Evolutionary conservation across 2,113 vertebrate genomes (phyloP).

Genomic region (Anoura caudifer): DNA sequence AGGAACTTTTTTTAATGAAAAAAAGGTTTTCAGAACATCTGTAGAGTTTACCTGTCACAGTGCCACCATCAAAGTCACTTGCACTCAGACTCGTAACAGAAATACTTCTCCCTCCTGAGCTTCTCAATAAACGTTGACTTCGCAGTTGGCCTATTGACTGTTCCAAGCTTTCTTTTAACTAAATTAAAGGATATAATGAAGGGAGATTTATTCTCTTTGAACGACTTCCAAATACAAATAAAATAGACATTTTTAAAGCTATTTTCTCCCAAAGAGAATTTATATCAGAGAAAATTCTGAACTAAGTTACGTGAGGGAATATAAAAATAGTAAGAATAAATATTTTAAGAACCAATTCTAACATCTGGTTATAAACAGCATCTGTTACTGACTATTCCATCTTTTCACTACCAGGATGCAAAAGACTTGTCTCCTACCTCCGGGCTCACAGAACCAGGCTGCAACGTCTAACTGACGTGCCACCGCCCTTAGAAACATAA

Average conservation of each 20-base stretch:
- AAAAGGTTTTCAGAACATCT: not conserved
- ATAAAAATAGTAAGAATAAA: constrained; percentile 10
- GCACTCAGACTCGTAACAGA: constrained; percentile 90
- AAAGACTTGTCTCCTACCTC: not conserved
- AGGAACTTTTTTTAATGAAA: not conserved
- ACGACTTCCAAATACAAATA: constrained; percentile 19
- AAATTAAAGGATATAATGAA: constrained; percentile 66
- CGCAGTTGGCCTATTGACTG: constrained; percentile 91
- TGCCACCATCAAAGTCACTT: constrained; percentile 88
- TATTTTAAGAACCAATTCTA: constrained; percentile 7
- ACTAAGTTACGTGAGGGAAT: not conserved
- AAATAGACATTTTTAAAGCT: not conserved
- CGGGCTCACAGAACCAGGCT: not conserved
- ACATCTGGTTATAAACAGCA: not conserved
- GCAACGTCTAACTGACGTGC: not conserved
- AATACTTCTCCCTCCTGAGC: constrained; percentile 80
- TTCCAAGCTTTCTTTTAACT: constrained; percentile 93
- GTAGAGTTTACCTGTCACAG: constrained; percentile 81
- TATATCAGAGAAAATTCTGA: not conserved
- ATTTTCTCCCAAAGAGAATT: constrained; percentile 14
- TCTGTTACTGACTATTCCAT: not conserved
- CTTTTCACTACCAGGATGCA: not conserved
- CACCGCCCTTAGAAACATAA: not conserved
- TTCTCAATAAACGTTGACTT: constrained; percentile 81
- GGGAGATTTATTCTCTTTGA: constrained; percentile 40